phyloP scores from a whole-genome alignment of 2,113 vertebrate genomes.

The Corythaixoides concolor region DNA sequence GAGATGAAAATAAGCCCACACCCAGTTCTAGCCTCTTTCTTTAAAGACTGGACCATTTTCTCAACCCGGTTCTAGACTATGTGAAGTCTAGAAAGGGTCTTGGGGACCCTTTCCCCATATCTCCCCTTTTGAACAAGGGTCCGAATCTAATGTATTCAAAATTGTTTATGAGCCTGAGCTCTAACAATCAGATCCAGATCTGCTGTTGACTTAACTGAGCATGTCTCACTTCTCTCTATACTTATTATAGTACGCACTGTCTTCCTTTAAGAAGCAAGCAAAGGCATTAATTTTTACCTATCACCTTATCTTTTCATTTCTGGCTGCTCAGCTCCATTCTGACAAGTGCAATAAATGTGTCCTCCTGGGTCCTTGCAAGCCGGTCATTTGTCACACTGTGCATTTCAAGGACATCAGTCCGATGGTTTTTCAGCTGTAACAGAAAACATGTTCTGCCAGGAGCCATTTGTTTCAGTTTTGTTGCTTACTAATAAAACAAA shows the following conservation, averaged over 20 bases:
- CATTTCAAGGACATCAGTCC: slow-evolving; percentile 59
- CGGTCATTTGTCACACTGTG: slow-evolving; percentile 54
- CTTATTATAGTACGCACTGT: neutral
- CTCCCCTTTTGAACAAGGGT: neutral
- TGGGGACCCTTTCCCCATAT: neutral
- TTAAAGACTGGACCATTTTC: neutral
- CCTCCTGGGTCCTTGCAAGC: slow-evolving; percentile 44
- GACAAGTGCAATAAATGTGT: slow-evolving; percentile 60
- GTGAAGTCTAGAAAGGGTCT: no score
- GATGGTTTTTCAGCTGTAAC: slow-evolving; percentile 51
- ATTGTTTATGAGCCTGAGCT: neutral
- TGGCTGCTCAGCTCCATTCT: slow-evolving; percentile 47
- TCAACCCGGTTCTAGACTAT: neutral
- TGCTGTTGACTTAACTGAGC: neutral
- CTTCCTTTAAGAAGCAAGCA: neutral
- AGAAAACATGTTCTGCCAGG: slow-evolving; percentile 36
- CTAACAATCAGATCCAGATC: neutral
- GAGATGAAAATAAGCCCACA: neutral
- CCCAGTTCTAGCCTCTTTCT: neutral
- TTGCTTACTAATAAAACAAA: slow-evolving; percentile 54
- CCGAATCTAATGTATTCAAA: neutral
- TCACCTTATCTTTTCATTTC: slow-evolving; percentile 11
- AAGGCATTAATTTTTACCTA: neutral
- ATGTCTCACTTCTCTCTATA: neutral
- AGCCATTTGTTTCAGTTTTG: slow-evolving; percentile 57